A percentile compares a stretch with the other conserved stretches of the same genome.
Evolutionary conservation across 1,140 invertebrate species (phyloP).

Genomic region (Magallana angulata): DNA sequence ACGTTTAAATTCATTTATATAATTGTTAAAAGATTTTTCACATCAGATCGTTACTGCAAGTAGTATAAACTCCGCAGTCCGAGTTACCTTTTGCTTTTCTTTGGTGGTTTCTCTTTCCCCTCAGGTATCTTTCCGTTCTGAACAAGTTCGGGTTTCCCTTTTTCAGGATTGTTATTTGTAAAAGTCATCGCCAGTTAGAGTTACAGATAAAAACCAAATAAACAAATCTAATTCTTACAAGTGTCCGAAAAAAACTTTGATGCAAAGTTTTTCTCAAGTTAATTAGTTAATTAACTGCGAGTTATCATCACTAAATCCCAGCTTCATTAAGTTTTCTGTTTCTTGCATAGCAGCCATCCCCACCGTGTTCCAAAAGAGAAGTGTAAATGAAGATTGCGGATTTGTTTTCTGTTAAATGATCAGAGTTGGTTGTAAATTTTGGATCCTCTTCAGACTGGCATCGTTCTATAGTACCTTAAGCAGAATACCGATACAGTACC

Average conservation of each 20-base stretch:
- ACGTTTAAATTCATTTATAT: no score
- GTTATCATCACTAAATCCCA: not conserved
- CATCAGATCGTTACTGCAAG: no score
- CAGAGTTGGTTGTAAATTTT: not conserved
- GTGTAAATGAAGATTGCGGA: not conserved
- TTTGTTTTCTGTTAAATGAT: conserved; percentile 27
- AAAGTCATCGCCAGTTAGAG: not conserved
- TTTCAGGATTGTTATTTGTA: not conserved
- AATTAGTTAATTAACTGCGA: no score
- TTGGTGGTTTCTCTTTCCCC: not conserved
- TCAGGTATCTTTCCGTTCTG: not conserved
- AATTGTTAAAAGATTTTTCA: no score
- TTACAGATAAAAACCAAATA: not conserved
- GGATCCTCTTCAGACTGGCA: not conserved
- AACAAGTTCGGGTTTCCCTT: not conserved
- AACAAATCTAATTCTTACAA: no score
- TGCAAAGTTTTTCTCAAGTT: no score
- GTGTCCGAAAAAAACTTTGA: no score
- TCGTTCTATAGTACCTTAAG: not conserved
- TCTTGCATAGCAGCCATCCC: no score
- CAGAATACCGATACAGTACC: not conserved
- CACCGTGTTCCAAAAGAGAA: not conserved
- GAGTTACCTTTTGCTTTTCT: not conserved
- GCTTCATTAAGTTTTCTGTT: no score
- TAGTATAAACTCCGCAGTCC: no score